A percentile compares a stretch with the other conserved stretches of the same genome.
Conservation (phyloP, 2,113 vertebrate genomes). For the Dasypus novemcinctus region DNA sequence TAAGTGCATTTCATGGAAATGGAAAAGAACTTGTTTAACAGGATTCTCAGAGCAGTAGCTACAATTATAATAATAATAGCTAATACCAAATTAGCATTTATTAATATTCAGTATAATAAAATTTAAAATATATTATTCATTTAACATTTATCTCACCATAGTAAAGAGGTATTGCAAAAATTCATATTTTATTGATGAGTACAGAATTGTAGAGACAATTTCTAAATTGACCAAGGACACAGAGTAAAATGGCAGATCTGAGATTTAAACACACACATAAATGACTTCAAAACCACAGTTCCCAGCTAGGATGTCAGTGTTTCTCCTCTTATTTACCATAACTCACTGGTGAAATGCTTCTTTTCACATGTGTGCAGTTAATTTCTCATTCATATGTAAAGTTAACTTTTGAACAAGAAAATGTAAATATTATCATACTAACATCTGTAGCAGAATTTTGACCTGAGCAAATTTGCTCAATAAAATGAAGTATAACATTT, state of each 20-base stretch:
- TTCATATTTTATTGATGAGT: neutral
- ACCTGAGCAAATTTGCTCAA: neutral
- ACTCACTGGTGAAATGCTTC: neutral
- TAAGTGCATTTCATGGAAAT: neutral
- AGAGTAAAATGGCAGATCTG: neutral
- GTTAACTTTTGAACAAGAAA: neutral
- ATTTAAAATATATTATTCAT: neutral
- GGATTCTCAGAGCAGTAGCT: neutral
- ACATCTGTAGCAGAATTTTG: neutral
- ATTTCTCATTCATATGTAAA: neutral
- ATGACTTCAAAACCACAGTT: neutral
- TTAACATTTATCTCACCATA: neutral
- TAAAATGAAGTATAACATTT: neutral
- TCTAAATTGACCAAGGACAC: neutral
- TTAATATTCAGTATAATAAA: neutral
- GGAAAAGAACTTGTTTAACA: neutral
- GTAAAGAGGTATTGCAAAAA: neutral
- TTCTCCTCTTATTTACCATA: neutral
- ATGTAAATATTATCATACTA: neutral
- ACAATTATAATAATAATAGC: neutral
- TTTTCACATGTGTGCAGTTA: neutral
- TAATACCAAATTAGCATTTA: neutral
- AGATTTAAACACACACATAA: neutral
- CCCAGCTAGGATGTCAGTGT: neutral
- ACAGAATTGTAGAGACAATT: neutral